Evolutionary conservation across 2,888 invertebrate species (phyloP).

Genomic region (Orchesella flavescens): DNA sequence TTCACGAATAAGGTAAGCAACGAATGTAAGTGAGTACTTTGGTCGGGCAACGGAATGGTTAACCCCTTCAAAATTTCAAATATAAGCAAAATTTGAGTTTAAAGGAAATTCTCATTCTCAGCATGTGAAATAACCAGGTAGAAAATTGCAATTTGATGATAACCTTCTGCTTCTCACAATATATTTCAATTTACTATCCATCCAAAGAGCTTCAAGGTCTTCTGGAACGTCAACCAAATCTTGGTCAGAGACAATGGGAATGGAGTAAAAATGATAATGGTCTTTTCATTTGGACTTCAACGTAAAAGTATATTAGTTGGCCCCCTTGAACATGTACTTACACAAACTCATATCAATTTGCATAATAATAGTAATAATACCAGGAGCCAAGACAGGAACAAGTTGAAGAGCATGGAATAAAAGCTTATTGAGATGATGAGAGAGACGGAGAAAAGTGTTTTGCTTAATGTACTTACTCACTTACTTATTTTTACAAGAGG

Average conservation of each 20-base stretch:
- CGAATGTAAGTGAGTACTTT: too few relatives aligned
- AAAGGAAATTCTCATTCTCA: neutral
- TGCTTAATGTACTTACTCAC: neutral
- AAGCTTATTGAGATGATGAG: neutral
- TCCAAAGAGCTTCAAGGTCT: too few relatives aligned
- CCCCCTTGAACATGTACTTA: too few relatives aligned
- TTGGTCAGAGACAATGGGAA: too few relatives aligned
- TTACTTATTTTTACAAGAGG: too few relatives aligned
- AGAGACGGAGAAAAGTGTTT: neutral
- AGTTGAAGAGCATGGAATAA: neutral
- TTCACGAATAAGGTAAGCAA: neutral
- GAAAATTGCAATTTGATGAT: conserved; percentile 48
- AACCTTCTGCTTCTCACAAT: conserved; percentile 1
- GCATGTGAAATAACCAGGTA: neutral
- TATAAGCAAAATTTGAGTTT: neutral
- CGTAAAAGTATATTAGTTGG: too few relatives aligned
- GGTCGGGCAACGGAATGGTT: too few relatives aligned
- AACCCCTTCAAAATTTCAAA: too few relatives aligned
- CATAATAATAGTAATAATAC: conserved; percentile 33
- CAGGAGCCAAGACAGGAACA: neutral
- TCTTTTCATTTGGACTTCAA: too few relatives aligned
- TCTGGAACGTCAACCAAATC: too few relatives aligned
- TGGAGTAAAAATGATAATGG: too few relatives aligned
- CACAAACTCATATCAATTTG: conserved; percentile 30
- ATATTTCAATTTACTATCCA: too few relatives aligned